Conservation (phyloP, 2,797 vertebrate genomes). For the Danio jaintianensis region DNA sequence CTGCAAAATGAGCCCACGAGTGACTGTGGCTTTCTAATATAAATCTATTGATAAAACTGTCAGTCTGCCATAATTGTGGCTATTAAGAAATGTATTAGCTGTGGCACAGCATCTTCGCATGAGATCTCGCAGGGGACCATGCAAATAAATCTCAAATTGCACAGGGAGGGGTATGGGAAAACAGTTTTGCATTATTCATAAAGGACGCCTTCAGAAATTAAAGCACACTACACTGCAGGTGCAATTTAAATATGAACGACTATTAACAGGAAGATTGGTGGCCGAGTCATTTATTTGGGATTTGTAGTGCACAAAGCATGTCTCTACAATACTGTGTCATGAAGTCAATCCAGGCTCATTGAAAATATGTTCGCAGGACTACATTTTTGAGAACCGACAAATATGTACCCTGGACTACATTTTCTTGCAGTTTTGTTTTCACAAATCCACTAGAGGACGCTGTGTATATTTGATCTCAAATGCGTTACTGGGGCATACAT, state of each 20-base stretch:
- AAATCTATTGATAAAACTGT: conserved; percentile 59
- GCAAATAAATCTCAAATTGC: conserved; percentile 55
- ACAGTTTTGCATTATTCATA: conserved; percentile 41
- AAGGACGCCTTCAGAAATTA: conserved; percentile 58
- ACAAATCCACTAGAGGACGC: too few species aligned
- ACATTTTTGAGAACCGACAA: too few species aligned
- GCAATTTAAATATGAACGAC: conserved; percentile 25
- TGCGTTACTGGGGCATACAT: too few species aligned
- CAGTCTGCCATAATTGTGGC: conserved; percentile 48
- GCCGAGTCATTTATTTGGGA: conserved; percentile 11
- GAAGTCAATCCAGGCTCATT: neutral
- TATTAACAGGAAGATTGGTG: conserved; percentile 36
- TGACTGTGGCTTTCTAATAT: conserved; percentile 46
- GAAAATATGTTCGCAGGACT: too few species aligned
- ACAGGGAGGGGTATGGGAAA: conserved; percentile 4
- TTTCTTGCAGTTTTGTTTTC: too few species aligned
- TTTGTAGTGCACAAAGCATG: neutral
- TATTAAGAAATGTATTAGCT: conserved; percentile 61
- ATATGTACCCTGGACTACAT: too few species aligned
- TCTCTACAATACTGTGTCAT: neutral
- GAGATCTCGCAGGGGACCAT: conserved; percentile 38
- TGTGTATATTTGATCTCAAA: too few species aligned
- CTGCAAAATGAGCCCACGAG: conserved; percentile 48
- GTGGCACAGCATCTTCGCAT: conserved; percentile 42
- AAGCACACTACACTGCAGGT: conserved; percentile 44